These are phyloP conservation scores for Leptopilina clavipes DNA, from an alignment of 1,140 invertebrate species.

Conservation along the genomic window DNA sequence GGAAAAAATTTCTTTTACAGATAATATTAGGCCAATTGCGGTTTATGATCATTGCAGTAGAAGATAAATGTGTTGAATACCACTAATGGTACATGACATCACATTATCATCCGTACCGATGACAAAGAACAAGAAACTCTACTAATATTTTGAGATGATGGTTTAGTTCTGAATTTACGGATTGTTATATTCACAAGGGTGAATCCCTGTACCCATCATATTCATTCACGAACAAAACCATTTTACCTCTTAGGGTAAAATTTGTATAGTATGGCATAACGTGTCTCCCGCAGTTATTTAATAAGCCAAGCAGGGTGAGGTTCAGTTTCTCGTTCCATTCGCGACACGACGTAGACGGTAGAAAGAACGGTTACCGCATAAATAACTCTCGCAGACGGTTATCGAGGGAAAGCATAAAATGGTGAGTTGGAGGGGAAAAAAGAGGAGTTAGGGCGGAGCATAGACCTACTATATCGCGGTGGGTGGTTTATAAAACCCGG, in stretches of 20 bases:
- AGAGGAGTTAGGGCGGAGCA: slow-evolving; percentile 35
- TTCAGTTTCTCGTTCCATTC: slow-evolving; percentile 48
- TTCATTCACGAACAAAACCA: slow-evolving; percentile 43
- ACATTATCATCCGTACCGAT: no score
- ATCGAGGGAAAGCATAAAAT: slow-evolving; percentile 35
- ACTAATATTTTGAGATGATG: slow-evolving; percentile 23
- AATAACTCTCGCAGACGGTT: slow-evolving; percentile 48
- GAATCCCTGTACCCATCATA: slow-evolving; percentile 34
- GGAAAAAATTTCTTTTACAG: not conserved
- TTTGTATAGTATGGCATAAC: slow-evolving; percentile 33
- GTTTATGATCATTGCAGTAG: no score
- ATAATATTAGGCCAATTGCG: no score
- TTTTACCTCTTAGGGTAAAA: slow-evolving; percentile 11
- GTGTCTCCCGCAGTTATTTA: slow-evolving; percentile 50
- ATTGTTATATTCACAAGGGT: slow-evolving; percentile 37
- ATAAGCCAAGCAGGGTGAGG: slow-evolving; percentile 50
- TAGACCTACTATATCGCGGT: slow-evolving; percentile 29
- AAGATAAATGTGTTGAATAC: not conserved
- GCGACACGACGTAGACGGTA: slow-evolving; percentile 38
- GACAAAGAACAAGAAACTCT: not conserved
- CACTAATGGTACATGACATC: not conserved
- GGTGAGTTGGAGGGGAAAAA: not conserved
- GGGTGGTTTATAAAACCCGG: slow-evolving; percentile 54
- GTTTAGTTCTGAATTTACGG: not conserved
- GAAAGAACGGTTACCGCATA: slow-evolving; percentile 48